These are phyloP conservation scores for Goniozus legneri DNA, from an alignment of 1,140 invertebrate species.

Conservation along the genomic window DNA sequence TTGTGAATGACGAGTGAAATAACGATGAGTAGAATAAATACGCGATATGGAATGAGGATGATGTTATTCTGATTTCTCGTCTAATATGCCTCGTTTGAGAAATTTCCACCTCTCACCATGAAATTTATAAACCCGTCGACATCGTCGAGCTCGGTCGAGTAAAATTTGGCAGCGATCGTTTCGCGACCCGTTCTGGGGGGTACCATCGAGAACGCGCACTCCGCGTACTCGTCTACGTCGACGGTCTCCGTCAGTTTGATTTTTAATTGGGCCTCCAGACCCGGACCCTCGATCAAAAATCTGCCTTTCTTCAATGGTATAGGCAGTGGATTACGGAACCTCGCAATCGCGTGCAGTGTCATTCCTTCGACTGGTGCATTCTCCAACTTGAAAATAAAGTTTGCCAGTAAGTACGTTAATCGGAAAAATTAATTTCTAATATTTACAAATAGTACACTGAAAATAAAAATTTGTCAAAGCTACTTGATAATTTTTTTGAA, in stretches of 20 bases:
- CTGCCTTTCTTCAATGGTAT: slow-evolving; percentile 69
- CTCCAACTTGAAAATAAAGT: slow-evolving; percentile 46
- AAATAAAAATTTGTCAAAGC: too few species aligned
- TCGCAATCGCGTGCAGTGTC: slow-evolving; percentile 64
- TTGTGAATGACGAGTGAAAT: too few species aligned
- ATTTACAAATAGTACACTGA: neutral
- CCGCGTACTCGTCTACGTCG: slow-evolving; percentile 61
- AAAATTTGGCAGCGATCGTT: slow-evolving; percentile 78
- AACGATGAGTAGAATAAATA: neutral
- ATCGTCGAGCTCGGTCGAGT: slow-evolving; percentile 75
- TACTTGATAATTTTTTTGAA: too few species aligned
- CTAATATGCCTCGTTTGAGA: neutral
- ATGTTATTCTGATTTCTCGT: too few species aligned
- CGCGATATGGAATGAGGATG: too few species aligned
- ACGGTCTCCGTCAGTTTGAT: slow-evolving; percentile 65
- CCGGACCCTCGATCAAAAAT: slow-evolving; percentile 78
- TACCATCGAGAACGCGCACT: slow-evolving; percentile 67
- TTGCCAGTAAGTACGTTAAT: neutral
- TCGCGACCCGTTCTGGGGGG: slow-evolving; percentile 70
- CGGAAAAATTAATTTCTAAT: neutral
- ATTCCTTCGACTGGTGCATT: slow-evolving; percentile 63
- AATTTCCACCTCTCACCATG: slow-evolving; percentile 34
- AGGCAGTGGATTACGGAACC: slow-evolving; percentile 81
- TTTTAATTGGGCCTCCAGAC: slow-evolving; percentile 68
- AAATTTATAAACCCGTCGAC: slow-evolving; percentile 76